phyloP scores from a whole-genome alignment of 2,888 invertebrate genomes.

The Ecliptopera silaceata region DNA sequence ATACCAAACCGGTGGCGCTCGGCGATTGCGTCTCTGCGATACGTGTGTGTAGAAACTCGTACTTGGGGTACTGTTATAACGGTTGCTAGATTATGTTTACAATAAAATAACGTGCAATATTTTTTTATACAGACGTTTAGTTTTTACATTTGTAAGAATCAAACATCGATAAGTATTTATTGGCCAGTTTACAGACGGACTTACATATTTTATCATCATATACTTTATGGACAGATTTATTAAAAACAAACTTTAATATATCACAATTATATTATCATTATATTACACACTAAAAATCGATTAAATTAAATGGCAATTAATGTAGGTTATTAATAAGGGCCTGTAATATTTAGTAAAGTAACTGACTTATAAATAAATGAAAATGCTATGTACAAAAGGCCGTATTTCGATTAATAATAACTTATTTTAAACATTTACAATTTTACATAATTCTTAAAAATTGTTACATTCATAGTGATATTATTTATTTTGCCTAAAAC shows the following conservation, averaged over 20 bases:
- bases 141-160: constrained; percentile 26
- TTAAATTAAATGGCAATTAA: constrained; percentile 39
- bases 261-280: constrained; percentile 52
- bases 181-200: constrained; percentile 41
- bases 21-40: no score
- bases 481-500: constrained; percentile 34
- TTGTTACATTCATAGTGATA: constrained; percentile 39
- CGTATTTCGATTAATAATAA: constrained; percentile 55
- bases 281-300: constrained; percentile 47
- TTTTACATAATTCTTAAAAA: constrained; percentile 54
- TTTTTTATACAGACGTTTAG: constrained; percentile 25
- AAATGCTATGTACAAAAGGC: constrained; percentile 76
- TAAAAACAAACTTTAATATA: constrained; percentile 64
- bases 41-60: no score
- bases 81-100: constrained; percentile 18
- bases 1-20: no score
- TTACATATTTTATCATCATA: constrained; percentile 40
- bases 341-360: constrained; percentile 36
- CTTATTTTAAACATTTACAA: constrained; percentile 66
- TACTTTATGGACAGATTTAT: constrained; percentile 68
- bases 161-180: constrained; percentile 27
- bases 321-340: constrained; percentile 32
- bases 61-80: no score
- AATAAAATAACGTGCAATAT: constrained; percentile 28
- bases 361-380: constrained; percentile 51